Percentiles rank a stretch among this genome's conserved stretches.
Conservation (phyloP, 2,797 vertebrate genomes). For the Antennarius maculatus region DNA sequence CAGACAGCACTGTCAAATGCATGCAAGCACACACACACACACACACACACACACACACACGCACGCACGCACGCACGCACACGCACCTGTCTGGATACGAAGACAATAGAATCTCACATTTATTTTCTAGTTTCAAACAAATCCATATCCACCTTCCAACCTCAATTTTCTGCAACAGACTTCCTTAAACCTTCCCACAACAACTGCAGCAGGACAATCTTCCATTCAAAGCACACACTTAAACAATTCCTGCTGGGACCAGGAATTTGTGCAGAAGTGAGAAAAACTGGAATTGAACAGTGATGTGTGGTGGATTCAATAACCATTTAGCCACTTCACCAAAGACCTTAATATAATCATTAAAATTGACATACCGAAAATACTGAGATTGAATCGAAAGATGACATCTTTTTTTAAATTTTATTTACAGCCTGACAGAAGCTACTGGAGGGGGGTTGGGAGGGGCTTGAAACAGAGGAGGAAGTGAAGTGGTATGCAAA, state of each 20-base stretch:
- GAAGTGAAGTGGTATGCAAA: conserved; percentile 71
- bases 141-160: conserved; percentile 34
- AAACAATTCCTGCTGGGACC: conserved; percentile 36
- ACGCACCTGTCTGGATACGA: conserved; percentile 62
- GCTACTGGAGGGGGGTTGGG: conserved; percentile 4
- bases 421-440: conserved; percentile 63
- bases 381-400: conserved; percentile 21
- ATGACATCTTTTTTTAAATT: conserved; percentile 50
- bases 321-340: not conserved
- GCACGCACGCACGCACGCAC: conserved; percentile 36
- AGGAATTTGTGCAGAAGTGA: conserved; percentile 2
- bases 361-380: conserved; percentile 8
- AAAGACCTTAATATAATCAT: conserved; percentile 18
- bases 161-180: conserved; percentile 49
- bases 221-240: conserved; percentile 17
- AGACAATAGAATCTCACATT: conserved; percentile 65
- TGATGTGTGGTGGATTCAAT: conserved; percentile 1
- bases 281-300: conserved; percentile 4
- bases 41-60: conserved; percentile 26
- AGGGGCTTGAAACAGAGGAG: conserved; percentile 30
- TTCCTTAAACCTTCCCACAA: conserved; percentile 38
- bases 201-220: conserved; percentile 38
- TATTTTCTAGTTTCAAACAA: conserved; percentile 48
- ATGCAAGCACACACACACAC: conserved; percentile 52
- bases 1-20: conserved; percentile 64